Conservation (phyloP, 1,140 invertebrate genomes). For the Lerema accius region DNA sequence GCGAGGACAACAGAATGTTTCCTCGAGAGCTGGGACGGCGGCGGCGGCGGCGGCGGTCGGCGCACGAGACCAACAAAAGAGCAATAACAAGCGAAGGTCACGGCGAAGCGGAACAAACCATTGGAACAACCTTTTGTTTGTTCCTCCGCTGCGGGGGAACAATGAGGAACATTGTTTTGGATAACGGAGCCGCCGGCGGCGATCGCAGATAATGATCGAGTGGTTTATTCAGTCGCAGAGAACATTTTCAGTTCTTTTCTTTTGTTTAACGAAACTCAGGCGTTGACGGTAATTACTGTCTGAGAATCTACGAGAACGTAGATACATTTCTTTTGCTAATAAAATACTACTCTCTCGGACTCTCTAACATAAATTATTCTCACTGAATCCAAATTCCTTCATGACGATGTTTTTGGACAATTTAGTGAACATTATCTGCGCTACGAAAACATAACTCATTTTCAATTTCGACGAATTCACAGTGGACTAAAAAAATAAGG, state of each 20-base stretch:
- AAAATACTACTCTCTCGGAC: too few species aligned
- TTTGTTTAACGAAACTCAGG: conserved; percentile 8
- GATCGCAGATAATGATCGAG: conserved; percentile 31
- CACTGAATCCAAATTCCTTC: too few species aligned
- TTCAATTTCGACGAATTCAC: too few species aligned
- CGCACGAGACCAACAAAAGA: conserved; percentile 4
- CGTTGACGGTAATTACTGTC: conserved; percentile 20
- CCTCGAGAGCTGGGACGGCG: neutral
- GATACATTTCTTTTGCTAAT: too few species aligned
- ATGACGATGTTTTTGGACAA: too few species aligned
- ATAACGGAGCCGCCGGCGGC: conserved; percentile 25
- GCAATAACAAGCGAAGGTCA: conserved; percentile 22
- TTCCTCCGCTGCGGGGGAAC: conserved; percentile 13
- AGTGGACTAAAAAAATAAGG: too few species aligned
- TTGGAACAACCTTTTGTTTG: conserved; percentile 32
- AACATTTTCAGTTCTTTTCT: conserved; percentile 27
- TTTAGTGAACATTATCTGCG: too few species aligned
- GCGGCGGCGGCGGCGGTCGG: neutral
- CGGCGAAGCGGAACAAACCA: conserved; percentile 21
- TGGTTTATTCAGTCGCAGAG: conserved; percentile 27
- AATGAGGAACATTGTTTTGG: conserved; percentile 33
- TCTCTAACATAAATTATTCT: too few species aligned
- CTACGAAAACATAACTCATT: too few species aligned
- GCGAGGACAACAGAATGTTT: neutral
- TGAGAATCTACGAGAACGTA: too few species aligned